Conservation (phyloP, 1,140 invertebrate species). For the Pissodes strobi region DNA sequence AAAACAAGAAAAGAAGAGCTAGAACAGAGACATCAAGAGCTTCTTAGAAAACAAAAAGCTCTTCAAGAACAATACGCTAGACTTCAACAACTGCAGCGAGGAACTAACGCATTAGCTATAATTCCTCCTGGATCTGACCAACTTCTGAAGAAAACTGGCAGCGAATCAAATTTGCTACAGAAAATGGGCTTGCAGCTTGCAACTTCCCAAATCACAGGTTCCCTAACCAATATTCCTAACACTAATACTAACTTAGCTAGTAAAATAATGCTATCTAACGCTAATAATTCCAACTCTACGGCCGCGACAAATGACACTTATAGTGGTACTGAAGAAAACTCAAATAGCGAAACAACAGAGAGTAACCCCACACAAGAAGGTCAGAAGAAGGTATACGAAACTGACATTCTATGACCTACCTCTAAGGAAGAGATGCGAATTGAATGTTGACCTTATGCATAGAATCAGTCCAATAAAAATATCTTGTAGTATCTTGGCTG, state of each 20-base stretch:
- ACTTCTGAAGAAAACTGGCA: constrained; percentile 84
- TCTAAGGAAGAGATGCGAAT: constrained; percentile 40
- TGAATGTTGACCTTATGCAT: constrained; percentile 43
- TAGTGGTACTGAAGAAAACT: constrained; percentile 40
- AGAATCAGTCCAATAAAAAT: constrained; percentile 16
- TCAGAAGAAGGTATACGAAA: constrained; percentile 82
- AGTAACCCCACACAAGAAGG: constrained; percentile 54
- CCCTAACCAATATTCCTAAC: constrained; percentile 64
- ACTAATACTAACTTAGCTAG: constrained; percentile 46
- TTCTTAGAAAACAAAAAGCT: constrained; percentile 81
- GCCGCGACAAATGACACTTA: constrained; percentile 41
- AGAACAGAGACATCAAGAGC: constrained; percentile 83
- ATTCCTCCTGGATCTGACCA: constrained; percentile 65
- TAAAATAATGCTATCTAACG: constrained; percentile 41
- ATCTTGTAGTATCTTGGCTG: no score
- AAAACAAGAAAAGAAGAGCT: constrained; percentile 73
- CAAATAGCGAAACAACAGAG: constrained; percentile 19
- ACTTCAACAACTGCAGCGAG: constrained; percentile 81
- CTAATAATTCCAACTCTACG: constrained; percentile 43
- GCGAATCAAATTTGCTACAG: constrained; percentile 83
- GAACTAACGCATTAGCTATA: constrained; percentile 65
- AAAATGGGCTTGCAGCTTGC: constrained; percentile 78
- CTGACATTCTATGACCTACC: constrained; percentile 80
- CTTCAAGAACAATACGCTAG: constrained; percentile 88
- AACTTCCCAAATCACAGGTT: constrained; percentile 64